Conservation (phyloP, 2,888 invertebrate genomes). For the Blastobasis adustella region DNA sequence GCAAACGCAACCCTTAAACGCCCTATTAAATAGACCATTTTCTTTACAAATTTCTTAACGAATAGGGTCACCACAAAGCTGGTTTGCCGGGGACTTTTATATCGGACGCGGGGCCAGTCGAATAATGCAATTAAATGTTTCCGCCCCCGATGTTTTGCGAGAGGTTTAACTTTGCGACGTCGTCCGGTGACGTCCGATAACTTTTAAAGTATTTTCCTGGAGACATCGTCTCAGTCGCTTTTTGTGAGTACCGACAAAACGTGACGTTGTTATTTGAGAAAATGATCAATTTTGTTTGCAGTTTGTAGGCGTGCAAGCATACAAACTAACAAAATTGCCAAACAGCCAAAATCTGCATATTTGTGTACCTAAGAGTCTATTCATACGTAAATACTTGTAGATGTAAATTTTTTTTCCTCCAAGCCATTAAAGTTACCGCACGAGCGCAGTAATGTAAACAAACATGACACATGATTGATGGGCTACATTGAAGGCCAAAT, state of each 20-base stretch:
- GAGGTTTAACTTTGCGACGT: conserved; percentile 21
- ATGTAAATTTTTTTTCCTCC: no score
- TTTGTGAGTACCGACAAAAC: background rate
- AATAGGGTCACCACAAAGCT: background rate
- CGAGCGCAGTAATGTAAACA: no score
- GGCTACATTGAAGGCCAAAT: no score
- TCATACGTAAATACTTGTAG: no score
- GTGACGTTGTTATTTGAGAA: background rate
- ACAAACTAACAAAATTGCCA: no score
- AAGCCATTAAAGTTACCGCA: no score
- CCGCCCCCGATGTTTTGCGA: conserved; percentile 39
- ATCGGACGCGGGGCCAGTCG: background rate
- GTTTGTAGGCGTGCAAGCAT: no score
- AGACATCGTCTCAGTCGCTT: background rate
- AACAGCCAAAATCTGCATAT: no score
- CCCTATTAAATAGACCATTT: background rate
- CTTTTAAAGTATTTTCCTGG: conserved; percentile 4
- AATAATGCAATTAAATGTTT: conserved; percentile 60
- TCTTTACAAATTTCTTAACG: background rate
- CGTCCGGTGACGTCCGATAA: conserved; percentile 20
- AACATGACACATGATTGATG: no score
- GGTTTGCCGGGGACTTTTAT: background rate
- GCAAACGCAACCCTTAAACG: no score
- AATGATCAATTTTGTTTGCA: background rate
- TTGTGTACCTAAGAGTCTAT: no score